These are phyloP conservation scores for Paramacrobiotus metropolitanus DNA, from an alignment of 1,140 invertebrate species.

Conservation along the genomic window DNA sequence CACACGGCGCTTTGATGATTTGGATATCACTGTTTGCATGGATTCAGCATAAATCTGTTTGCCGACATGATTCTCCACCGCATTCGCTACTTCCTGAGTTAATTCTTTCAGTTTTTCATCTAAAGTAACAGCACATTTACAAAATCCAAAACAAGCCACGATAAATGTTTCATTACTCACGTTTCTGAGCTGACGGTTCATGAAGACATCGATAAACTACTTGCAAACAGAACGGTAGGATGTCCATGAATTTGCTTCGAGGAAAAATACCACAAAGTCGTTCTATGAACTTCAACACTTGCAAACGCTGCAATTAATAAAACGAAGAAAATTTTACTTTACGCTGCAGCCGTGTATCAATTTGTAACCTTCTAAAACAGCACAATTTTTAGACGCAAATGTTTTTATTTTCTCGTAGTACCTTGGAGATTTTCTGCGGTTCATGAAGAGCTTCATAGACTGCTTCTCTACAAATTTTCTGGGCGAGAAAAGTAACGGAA, in stretches of 20 bases:
- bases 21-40: conserved; percentile 27
- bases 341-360: conserved; percentile 1
- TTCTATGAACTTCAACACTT: conserved; percentile 46
- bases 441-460: conserved; percentile 40
- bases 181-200: conserved; percentile 12
- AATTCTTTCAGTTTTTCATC: conserved; percentile 22
- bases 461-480: conserved; percentile 37
- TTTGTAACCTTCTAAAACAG: no score
- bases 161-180: conserved; percentile 10
- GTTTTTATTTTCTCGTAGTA: no score
- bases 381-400: no score
- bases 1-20: conserved; percentile 33
- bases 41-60: conserved; percentile 34
- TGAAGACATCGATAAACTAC: conserved; percentile 37
- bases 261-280: conserved; percentile 33
- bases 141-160: conserved; percentile 1
- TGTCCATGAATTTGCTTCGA: conserved; percentile 25
- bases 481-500: conserved; percentile 35
- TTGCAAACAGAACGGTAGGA: conserved; percentile 33
- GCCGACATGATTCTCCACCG: conserved; percentile 38
- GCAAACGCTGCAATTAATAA: conserved; percentile 31
- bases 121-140: conserved; percentile 9
- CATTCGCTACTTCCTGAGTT: conserved; percentile 36
- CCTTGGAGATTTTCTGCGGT: conserved; percentile 25
- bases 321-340: conserved; percentile 9